These are phyloP conservation scores for Hypercompe scribonia DNA, from an alignment of 2,888 invertebrate species.

Conservation along the genomic window DNA sequence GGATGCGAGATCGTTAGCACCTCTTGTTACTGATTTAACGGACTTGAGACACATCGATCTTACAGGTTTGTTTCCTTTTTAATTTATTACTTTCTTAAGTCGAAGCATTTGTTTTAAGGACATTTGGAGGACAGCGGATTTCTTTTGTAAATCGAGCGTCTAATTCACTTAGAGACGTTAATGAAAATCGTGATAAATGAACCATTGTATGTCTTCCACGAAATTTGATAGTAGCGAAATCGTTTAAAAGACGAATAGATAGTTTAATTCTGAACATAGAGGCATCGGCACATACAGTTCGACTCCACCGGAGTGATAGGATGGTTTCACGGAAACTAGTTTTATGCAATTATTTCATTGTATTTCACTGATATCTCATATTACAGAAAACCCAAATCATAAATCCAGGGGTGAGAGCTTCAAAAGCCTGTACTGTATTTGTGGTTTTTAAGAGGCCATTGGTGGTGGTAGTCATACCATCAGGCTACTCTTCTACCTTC, in stretches of 20 bases:
- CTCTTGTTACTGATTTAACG: constrained; percentile 92
- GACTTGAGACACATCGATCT: constrained; percentile 95
- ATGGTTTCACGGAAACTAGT: too few species aligned
- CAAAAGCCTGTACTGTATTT: too few species aligned
- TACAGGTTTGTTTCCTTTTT: constrained; percentile 87
- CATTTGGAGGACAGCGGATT: not conserved
- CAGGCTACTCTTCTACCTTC: too few species aligned
- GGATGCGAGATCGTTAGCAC: constrained; percentile 92
- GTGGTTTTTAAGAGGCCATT: too few species aligned
- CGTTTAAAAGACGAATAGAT: not conserved
- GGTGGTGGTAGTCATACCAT: too few species aligned
- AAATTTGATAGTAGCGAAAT: not conserved
- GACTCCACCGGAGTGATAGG: too few species aligned
- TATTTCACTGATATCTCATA: too few species aligned
- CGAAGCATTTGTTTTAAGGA: not conserved
- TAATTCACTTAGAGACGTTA: not conserved
- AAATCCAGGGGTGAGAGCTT: too few species aligned
- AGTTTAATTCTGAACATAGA: too few species aligned
- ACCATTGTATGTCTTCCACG: not conserved
- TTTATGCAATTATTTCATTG: too few species aligned
- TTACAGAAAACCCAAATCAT: too few species aligned
- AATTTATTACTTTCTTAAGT: not conserved
- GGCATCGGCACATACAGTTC: too few species aligned
- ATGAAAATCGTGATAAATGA: not conserved
- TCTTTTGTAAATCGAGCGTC: not conserved